Evolutionary conservation across 1,140 invertebrate genomes (phyloP).

Genomic region (Plectrocnemia conspersa): DNA sequence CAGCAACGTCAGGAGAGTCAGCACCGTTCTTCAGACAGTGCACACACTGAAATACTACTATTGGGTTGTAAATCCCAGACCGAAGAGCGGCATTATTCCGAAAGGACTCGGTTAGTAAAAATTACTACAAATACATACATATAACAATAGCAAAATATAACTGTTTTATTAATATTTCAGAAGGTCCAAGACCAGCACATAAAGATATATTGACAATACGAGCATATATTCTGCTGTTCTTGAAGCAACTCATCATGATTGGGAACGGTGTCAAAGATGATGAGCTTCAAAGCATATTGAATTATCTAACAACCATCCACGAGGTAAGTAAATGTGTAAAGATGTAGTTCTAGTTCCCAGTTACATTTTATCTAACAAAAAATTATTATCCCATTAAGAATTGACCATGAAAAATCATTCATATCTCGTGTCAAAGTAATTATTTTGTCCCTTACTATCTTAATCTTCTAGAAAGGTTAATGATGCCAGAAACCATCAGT

Average conservation of each 20-base stretch:
- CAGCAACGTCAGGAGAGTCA: slow-evolving; percentile 92
- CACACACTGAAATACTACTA: slow-evolving; percentile 99
- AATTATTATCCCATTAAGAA: neutral
- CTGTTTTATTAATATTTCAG: slow-evolving; percentile 52
- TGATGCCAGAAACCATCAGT: too few relatives aligned
- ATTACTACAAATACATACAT: slow-evolving; percentile 1
- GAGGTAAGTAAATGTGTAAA: too few relatives aligned
- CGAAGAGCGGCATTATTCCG: slow-evolving; percentile 90
- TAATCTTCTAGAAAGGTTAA: too few relatives aligned
- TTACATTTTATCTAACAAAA: too few relatives aligned
- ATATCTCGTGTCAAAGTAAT: too few relatives aligned
- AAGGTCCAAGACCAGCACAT: slow-evolving; percentile 87
- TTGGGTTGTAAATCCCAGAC: slow-evolving; percentile 93
- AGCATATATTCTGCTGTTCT: slow-evolving; percentile 90
- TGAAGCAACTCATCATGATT: slow-evolving; percentile 95
- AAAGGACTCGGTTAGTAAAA: slow-evolving; percentile 81
- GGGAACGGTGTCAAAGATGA: slow-evolving; percentile 97
- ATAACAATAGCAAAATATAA: neutral
- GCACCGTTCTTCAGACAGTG: slow-evolving; percentile 95
- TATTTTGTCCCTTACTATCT: too few relatives aligned
- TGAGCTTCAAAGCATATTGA: slow-evolving; percentile 96
- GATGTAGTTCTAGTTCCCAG: neutral
- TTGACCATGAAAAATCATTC: too few relatives aligned
- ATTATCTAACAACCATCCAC: slow-evolving; percentile 95
- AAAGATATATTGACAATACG: slow-evolving; percentile 92